Percentiles rank a stretch among this genome's conserved stretches.
phyloP scores from a whole-genome alignment of 2,888 invertebrate species.

The Acronicta alni region DNA sequence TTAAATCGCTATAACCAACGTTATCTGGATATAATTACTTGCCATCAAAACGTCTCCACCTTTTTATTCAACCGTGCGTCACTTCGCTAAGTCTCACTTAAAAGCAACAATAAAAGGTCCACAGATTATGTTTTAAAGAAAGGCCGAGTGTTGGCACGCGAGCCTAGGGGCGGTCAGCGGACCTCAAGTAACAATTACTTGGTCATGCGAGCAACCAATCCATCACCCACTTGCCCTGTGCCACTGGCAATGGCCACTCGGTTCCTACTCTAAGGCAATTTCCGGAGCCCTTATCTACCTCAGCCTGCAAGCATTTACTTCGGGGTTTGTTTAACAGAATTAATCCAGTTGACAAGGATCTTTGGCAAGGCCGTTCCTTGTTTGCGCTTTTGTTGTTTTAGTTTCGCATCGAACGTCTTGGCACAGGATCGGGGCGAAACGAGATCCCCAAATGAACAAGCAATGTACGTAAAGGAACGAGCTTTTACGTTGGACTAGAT shows the following conservation, averaged over 20 bases:
- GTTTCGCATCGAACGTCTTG: constrained; percentile 43
- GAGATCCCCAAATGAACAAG: constrained; percentile 20
- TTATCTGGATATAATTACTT: constrained; percentile 20
- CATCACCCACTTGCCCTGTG: constrained; percentile 84
- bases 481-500: constrained; percentile 59
- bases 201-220: constrained; percentile 86
- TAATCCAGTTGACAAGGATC: constrained; percentile 74
- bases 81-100: constrained; percentile 61
- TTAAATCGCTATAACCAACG: neutral
- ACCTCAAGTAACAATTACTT: constrained; percentile 86
- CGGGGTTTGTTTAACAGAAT: constrained; percentile 86
- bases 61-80: constrained; percentile 32
- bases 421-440: constrained; percentile 31
- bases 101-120: constrained; percentile 72
- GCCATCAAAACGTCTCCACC: constrained; percentile 42
- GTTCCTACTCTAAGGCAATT: constrained; percentile 86
- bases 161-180: constrained; percentile 69
- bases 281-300: constrained; percentile 84
- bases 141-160: constrained; percentile 75
- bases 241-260: constrained; percentile 80
- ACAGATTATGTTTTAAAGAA: constrained; percentile 76
- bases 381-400: constrained; percentile 52
- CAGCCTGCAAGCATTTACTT: constrained; percentile 78
- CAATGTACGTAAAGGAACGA: constrained; percentile 2
- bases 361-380: constrained; percentile 69